phyloP scores from a whole-genome alignment of 2,888 invertebrate species.

The Metacarcinus magister region DNA sequence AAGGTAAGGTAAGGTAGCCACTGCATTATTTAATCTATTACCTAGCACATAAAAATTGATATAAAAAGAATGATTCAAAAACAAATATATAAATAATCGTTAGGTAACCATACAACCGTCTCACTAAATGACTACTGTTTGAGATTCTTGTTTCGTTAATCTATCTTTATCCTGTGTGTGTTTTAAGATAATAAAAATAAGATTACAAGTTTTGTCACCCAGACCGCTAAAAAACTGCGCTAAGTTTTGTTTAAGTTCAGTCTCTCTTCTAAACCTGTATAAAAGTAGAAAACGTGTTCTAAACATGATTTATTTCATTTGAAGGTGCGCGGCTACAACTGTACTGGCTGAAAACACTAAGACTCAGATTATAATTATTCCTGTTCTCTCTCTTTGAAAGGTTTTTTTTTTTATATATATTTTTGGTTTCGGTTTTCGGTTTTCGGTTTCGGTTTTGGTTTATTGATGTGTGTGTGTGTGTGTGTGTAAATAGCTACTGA shows the following conservation, averaged over 20 bases:
- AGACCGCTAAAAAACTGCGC: slow-evolving; percentile 59
- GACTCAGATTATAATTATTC: too few species aligned
- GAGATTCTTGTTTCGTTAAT: too few species aligned
- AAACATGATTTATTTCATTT: background rate
- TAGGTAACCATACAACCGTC: background rate
- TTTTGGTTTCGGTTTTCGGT: background rate
- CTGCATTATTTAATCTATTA: too few species aligned
- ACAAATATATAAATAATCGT: background rate
- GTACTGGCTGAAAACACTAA: background rate
- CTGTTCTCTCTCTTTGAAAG: too few species aligned
- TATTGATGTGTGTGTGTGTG: background rate
- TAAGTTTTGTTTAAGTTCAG: background rate
- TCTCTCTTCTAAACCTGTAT: slow-evolving; percentile 44
- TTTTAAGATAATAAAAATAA: background rate
- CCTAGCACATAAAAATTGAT: background rate
- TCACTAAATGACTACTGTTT: too few species aligned
- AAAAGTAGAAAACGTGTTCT: slow-evolving; percentile 53
- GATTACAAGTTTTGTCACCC: background rate
- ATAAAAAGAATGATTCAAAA: background rate
- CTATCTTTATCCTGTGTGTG: too few species aligned
- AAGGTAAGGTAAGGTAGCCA: too few species aligned
- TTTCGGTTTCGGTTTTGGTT: background rate
- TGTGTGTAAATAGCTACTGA: background rate
- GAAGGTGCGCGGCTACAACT: background rate
- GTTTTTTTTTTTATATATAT: background rate